Base-by-base conservation (phyloP, 2,888 invertebrate genomes). In the Phyto melanocephala region DNA sequence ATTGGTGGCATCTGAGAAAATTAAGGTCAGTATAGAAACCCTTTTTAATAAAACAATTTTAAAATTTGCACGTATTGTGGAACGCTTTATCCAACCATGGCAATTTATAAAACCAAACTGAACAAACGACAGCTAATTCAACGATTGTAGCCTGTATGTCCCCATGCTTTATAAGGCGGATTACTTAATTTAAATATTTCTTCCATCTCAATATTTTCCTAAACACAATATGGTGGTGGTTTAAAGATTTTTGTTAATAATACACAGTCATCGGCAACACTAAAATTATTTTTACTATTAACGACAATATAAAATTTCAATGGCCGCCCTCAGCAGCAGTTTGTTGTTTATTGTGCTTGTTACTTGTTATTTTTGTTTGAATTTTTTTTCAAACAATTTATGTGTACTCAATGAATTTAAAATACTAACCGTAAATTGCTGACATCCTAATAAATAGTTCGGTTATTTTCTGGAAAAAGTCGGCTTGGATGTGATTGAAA, bases 381-480 rank as follows among this genome's bases (percentile, higher is more conserved):
- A 70, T 81, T 80, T 77, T 71, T 81, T 81, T 77, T 11, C 40
- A 54, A 68, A 35, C 67, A 37, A 52, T 35, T 56, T 52, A 37
- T 13, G 15, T 15, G 24, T 15, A 24, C 24, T 24, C 52, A 35
- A 28, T 35, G 24, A 17, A 65, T 75, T 20, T n/a, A 6, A n/a
- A n/a, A 20, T 10, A 17, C 17, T n/a, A 76, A 56, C 80, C 83
- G 20, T 50, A 20, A 60, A 75, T 65, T 83, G 62, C 87, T 88
- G 80, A 63, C 72, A 85, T 85, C 88, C 88, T 87, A 85, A 84
- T 87, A 86, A 56, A 40, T 71, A 80, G 80, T 85, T 86, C 84
- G 84, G 86, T 85, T 85, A 85, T 87, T 88, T 88, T 87, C 86
- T 87, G 86, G 86, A 87, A 88, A 88, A 87, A 86, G 85, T 85